Conservation (phyloP, 2,797 vertebrate genomes). For the Apodemus agrarius region DNA sequence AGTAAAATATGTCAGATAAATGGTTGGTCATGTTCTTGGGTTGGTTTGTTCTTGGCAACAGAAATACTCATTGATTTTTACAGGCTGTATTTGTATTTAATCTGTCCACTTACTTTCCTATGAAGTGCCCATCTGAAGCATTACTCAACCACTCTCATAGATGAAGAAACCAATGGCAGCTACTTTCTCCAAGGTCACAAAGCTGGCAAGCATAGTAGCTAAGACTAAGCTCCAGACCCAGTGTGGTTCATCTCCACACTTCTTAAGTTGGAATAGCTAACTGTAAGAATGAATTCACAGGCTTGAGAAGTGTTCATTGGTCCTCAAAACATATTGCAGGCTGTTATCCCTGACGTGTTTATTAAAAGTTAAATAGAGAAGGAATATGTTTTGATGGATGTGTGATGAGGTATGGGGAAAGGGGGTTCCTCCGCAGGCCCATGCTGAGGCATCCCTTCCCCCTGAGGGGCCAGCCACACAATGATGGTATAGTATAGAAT, state of each 20-base stretch:
- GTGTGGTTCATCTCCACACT: background rate
- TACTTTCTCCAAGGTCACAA: background rate
- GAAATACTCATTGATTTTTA: background rate
- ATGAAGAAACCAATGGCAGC: background rate
- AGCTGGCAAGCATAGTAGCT: background rate
- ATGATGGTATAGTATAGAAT: too few species aligned
- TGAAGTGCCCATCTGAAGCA: background rate
- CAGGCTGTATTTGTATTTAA: background rate
- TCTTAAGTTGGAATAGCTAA: background rate
- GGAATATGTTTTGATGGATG: too few species aligned
- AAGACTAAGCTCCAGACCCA: background rate
- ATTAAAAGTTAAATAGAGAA: too few species aligned
- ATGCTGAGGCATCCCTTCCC: too few species aligned
- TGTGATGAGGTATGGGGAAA: too few species aligned
- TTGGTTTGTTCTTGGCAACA: background rate
- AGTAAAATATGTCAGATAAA: background rate
- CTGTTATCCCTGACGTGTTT: background rate
- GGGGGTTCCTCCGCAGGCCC: too few species aligned
- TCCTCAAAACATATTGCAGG: conserved; percentile 8
- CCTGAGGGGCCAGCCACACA: too few species aligned
- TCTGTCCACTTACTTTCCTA: background rate
- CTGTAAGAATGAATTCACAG: background rate
- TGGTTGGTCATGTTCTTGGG: background rate
- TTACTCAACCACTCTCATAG: background rate
- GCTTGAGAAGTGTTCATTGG: background rate